Base-by-base conservation (phyloP, 1,140 invertebrate species). In the Lucilia sericata region DNA sequence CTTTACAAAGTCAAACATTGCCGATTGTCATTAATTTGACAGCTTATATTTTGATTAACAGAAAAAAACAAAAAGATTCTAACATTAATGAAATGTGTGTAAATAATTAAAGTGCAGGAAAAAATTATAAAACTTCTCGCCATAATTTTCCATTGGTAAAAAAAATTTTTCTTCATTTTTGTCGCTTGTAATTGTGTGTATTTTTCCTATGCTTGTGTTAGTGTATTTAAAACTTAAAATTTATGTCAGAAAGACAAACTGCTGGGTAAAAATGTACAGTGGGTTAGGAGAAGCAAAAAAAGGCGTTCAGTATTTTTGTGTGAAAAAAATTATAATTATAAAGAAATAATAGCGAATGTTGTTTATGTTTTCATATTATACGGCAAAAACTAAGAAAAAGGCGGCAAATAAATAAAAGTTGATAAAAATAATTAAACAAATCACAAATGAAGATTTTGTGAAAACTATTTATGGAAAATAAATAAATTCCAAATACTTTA, bases 151-250 rank as follows among this genome's bases (percentile, higher is more conserved):
- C 42, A 80, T 51, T 80, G 76, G 76, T 80, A 80, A 51, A 51
- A n/a, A 30, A 13, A 42, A 49, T 19, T 80, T 78, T 47, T 47
- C 12, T 78, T 17, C 75, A 25, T 21, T 80, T 80, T 49, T 34
- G 74, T 42, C 74, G 47, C n/a, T 80, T 80, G 76, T 80, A 76
- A 76, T 42, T 76, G 42, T 49, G 25, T 80, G 42, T 13, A 49
- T 80, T 19, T 30, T 80, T 51, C 10, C n/a, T 80, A 21, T 80
- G 76, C 7, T 49, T 21, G 76, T 80, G 76, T 80, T 80, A 49
- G 76, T 80, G 76, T 80, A 80, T 80, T 80, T 51, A 80, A 80
- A 80, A 80, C 76, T 80, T 80, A 80, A 80, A 80, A 80, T 80
- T 80, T 80, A 80, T 80, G 76, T 80, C 76, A 80, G 76, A 80